Evolutionary conservation across 1,140 invertebrate genomes (phyloP).

Genomic region (Teleopsis dalmanni): DNA sequence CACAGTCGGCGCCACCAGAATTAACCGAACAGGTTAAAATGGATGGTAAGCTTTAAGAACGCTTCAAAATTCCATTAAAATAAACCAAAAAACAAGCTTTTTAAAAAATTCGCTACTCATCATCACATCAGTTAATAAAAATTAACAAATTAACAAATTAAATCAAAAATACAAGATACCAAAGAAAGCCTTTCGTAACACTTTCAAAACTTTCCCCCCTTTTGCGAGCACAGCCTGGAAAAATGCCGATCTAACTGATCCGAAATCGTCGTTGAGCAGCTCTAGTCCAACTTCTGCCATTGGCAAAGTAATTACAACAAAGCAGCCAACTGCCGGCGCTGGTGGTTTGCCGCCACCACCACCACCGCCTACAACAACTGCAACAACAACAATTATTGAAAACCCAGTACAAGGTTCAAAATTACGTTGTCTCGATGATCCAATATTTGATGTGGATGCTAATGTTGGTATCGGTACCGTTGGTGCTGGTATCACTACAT

Average conservation of each 20-base stretch:
- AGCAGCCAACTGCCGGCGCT: constrained; percentile 16
- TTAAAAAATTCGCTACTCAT: constrained; percentile 33
- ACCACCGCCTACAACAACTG: background rate
- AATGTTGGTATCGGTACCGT: constrained; percentile 29
- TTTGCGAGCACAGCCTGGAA: constrained; percentile 30
- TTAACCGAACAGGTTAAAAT: constrained; percentile 49
- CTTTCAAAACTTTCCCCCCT: constrained; percentile 14
- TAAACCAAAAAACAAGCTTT: constrained; percentile 6
- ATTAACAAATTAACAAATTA: background rate
- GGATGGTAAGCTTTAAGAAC: constrained; percentile 42
- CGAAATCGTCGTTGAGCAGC: constrained; percentile 15
- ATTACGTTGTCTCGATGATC: constrained; percentile 50
- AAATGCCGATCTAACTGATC: too few relatives aligned
- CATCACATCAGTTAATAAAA: constrained; percentile 26
- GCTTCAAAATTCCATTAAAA: constrained; percentile 20
- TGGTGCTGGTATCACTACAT: constrained; percentile 11
- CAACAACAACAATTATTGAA: constrained; percentile 7
- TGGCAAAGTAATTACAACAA: constrained; percentile 6
- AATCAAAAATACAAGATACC: background rate
- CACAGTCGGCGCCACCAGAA: constrained; percentile 59
- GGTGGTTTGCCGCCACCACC: constrained; percentile 6
- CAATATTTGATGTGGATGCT: constrained; percentile 44
- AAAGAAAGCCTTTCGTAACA: constrained; percentile 6
- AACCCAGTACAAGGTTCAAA: constrained; percentile 47
- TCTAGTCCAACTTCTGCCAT: constrained; percentile 9